Base-by-base conservation (phyloP, 1,140 invertebrate genomes). In the Eurosta solidaginis region DNA sequence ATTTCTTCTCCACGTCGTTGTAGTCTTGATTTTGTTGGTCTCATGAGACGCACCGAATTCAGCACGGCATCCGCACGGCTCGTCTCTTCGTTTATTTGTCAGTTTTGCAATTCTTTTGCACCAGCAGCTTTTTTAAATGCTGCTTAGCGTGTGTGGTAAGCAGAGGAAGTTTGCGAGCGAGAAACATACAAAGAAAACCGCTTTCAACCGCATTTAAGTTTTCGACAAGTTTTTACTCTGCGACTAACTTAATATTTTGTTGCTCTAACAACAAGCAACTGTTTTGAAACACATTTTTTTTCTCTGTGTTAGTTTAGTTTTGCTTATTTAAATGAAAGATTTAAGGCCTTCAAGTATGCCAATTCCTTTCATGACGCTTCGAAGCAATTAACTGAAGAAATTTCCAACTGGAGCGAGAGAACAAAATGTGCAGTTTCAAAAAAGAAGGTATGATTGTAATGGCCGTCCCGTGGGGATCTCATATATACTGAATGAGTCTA, bases 211-310 rank as follows among this genome's bases (percentile, higher is more conserved):
- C 59, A 33, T 29, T 68, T 68, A 42, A 68, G 33, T 40, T 40
- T 68, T 68, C 33, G 59, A 68, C 17, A 68, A 68, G 59, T 68
- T 68, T 36, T n/a, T 33, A 68, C 17, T 68, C 33, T 68, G 36
- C 59, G 59, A 68, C 33, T n/a, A n/a, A n/a, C n/a, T 68, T 40
- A 68, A 33, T 68, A 10, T 68, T 40, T 68, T 68, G 59, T 22
- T 68, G 33, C 33, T 10, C 5, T 12, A 59, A 36, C 22, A n/a
- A 22, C 5, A n/a, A 17, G 54, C 2, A 5, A 17, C 29, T 59
- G 27, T 54, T 22, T 22, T 25, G 3, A 54, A 54, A n/a, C n/a
- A n/a, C n/a, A n/a, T n/a, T n/a, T n/a, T n/a, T n/a, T n/a, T n/a
- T n/a, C n/a, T n/a, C n/a, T 29, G 1, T 4, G 12, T 27, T 3